These are phyloP conservation scores for Neodon shergylaensis DNA, from an alignment of 2,113 vertebrate species.

Conservation along the genomic window DNA sequence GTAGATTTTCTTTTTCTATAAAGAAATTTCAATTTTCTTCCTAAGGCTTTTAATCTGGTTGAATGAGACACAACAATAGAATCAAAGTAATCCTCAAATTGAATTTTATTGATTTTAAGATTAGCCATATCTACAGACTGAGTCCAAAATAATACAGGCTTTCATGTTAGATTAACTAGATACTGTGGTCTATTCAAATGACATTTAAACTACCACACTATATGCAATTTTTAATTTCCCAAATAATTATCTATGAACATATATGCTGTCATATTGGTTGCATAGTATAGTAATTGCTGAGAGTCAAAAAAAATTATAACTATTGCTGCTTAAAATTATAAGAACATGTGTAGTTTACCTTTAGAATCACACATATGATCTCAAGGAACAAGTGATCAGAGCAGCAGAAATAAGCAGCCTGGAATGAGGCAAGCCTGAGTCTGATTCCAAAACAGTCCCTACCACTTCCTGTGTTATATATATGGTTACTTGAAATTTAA, in stretches of 20 bases:
- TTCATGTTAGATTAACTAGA: neutral
- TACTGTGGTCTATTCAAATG: neutral
- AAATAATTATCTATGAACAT: neutral
- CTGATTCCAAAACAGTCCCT: neutral
- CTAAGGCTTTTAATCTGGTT: neutral
- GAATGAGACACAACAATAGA: neutral
- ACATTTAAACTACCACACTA: neutral
- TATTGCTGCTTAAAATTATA: neutral
- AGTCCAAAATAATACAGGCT: neutral
- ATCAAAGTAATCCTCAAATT: neutral
- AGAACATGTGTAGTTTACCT: neutral
- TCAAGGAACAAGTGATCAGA: neutral
- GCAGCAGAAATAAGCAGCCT: neutral
- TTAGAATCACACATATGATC: neutral
- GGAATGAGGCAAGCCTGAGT: neutral
- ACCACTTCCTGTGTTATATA: neutral
- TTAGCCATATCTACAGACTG: neutral
- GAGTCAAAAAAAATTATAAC: neutral
- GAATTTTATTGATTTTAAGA: neutral
- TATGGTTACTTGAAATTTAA: neutral
- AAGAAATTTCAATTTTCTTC: neutral
- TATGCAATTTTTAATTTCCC: neutral
- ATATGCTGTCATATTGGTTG: neutral
- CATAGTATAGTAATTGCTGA: neutral
- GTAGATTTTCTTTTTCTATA: neutral